Percentiles rank a stretch among this genome's conserved stretches.
Conservation (phyloP, 2,797 vertebrate genomes). For the Cygnus olor region DNA sequence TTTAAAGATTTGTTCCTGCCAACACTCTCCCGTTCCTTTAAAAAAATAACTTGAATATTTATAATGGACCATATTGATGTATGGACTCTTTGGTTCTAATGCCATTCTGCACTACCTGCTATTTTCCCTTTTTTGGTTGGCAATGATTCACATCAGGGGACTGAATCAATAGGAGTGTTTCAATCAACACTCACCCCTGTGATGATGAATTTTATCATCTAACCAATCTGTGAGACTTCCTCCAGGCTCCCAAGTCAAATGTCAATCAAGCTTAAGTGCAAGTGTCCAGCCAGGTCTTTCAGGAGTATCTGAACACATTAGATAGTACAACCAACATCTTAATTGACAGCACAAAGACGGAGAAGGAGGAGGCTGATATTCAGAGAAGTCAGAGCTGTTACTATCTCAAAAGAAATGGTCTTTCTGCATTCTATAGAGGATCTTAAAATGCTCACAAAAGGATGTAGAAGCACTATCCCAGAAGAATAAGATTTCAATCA, state of each 20-base stretch:
- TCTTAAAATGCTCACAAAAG: conserved; percentile 20
- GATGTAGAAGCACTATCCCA: background rate
- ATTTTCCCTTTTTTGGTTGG: background rate
- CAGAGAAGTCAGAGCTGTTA: background rate
- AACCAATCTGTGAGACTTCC: background rate
- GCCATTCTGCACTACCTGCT: background rate
- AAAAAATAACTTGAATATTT: conserved; percentile 24
- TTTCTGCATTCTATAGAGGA: background rate
- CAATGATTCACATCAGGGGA: background rate
- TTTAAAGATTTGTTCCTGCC: background rate
- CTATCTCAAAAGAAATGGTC: background rate
- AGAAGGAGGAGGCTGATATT: background rate
- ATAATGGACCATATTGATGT: background rate
- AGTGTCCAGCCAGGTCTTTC: conserved; percentile 14
- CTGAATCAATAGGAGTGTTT: conserved; percentile 26
- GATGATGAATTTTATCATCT: conserved; percentile 32
- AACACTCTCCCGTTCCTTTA: background rate
- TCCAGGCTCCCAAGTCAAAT: background rate
- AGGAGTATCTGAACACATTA: conserved; percentile 25
- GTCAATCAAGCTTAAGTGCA: conserved; percentile 37
- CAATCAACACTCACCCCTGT: background rate
- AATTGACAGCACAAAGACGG: background rate
- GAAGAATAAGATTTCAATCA: conserved; percentile 7
- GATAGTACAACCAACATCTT: background rate
- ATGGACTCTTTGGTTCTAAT: background rate